Evolutionary conservation across 2,888 invertebrate species (phyloP).

Genomic region (Metellina segmentata): DNA sequence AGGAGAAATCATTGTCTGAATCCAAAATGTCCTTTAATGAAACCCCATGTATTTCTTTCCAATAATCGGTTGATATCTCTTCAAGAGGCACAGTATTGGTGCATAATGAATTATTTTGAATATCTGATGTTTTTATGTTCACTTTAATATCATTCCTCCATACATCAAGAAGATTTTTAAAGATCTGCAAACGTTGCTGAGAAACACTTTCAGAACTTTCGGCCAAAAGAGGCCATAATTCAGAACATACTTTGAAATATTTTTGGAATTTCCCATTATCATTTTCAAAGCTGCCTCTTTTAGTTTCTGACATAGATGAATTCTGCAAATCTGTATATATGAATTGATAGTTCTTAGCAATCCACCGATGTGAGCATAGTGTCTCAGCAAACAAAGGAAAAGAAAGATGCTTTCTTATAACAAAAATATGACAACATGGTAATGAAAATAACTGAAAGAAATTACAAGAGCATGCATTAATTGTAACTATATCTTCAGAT

Average conservation of each 20-base stretch:
- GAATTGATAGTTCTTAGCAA: constrained; percentile 26
- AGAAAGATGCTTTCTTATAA: constrained; percentile 36
- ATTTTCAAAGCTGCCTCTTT: background rate
- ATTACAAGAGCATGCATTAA: constrained; percentile 54
- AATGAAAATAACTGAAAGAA: constrained; percentile 43
- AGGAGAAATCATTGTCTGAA: constrained; percentile 52
- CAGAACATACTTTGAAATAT: constrained; percentile 25
- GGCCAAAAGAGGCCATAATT: constrained; percentile 38
- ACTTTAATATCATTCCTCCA: constrained; percentile 43
- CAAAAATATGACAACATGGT: constrained; percentile 66
- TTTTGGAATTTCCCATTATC: constrained; percentile 8
- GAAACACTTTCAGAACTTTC: constrained; percentile 37
- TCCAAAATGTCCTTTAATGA: constrained; percentile 56
- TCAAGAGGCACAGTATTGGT: background rate
- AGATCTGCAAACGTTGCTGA: constrained; percentile 29
- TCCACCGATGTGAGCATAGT: constrained; percentile 30
- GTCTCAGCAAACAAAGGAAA: constrained; percentile 43
- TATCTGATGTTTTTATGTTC: constrained; percentile 16
- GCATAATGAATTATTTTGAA: background rate
- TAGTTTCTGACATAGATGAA: background rate
- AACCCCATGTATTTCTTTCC: constrained; percentile 62
- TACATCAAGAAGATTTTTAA: constrained; percentile 12
- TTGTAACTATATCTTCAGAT: constrained; percentile 30
- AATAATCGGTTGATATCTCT: constrained; percentile 24
- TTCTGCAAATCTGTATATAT: constrained; percentile 24